These are phyloP conservation scores for Polydrusus cervinus DNA, from an alignment of 2,888 invertebrate genomes.

Conservation along the genomic window DNA sequence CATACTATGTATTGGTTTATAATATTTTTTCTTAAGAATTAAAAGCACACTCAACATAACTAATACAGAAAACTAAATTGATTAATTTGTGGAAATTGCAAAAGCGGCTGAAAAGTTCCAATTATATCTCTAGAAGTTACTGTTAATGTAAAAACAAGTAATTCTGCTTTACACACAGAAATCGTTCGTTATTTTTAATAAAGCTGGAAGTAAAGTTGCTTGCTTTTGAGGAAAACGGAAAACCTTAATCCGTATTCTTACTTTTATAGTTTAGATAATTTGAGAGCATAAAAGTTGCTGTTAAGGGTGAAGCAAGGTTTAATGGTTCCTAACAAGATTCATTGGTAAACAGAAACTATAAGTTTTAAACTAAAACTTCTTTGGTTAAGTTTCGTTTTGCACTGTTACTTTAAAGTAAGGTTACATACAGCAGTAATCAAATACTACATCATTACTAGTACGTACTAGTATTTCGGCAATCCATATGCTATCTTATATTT, in stretches of 20 bases:
- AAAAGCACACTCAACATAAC: not conserved
- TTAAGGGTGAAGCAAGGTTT: not conserved
- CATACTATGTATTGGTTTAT: too few relatives aligned
- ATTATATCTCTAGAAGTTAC: constrained; percentile 6
- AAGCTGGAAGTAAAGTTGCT: constrained; percentile 10
- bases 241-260: constrained; percentile 2
- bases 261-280: constrained; percentile 11
- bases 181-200: constrained; percentile 23
- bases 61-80: not conserved
- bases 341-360: not conserved
- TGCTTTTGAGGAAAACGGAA: not conserved
- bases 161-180: not conserved
- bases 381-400: too few relatives aligned
- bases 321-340: not conserved
- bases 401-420: too few relatives aligned
- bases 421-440: too few relatives aligned
- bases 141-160: constrained; percentile 13
- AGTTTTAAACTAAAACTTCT: not conserved
- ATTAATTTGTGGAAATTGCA: not conserved
- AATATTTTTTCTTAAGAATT: too few relatives aligned
- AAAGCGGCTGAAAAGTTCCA: not conserved
- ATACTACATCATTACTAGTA: too few relatives aligned
- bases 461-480: too few relatives aligned
- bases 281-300: constrained; percentile 3
- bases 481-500: too few relatives aligned